phyloP scores from a whole-genome alignment of 2,113 vertebrate genomes.

The Lipophrys pholis region DNA sequence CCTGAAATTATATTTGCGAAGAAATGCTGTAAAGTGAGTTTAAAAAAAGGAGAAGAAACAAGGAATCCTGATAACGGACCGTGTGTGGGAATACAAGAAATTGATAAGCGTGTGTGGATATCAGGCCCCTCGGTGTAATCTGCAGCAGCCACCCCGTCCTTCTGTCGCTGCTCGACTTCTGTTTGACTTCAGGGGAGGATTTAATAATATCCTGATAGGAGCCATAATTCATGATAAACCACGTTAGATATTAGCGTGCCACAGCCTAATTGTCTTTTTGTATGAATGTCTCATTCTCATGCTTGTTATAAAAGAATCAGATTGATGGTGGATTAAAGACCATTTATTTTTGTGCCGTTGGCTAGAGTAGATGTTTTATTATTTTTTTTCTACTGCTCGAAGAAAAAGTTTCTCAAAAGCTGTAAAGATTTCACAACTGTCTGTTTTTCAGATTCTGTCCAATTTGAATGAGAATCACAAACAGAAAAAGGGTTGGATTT shows the following conservation, averaged over 20 bases:
- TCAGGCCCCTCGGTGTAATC: conserved; percentile 43
- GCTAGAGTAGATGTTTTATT: too few relatives aligned
- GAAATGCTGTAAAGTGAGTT: conserved; percentile 5
- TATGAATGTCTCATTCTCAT: conserved; percentile 59
- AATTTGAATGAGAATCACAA: background rate
- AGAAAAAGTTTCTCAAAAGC: too few relatives aligned
- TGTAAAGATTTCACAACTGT: background rate
- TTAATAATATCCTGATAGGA: conserved; percentile 73
- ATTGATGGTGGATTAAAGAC: background rate
- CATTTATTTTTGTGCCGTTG: background rate
- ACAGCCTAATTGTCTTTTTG: conserved; percentile 62
- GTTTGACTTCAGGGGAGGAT: conserved; percentile 75
- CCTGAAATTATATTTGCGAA: conserved; percentile 20
- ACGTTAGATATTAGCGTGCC: conserved; percentile 25
- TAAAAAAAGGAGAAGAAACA: conserved; percentile 28
- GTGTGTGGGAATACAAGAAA: background rate
- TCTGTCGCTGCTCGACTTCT: conserved; percentile 43
- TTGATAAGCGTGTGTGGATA: conserved; percentile 50
- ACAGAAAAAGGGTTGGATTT: background rate
- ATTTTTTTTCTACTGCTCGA: too few relatives aligned
- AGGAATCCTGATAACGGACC: background rate
- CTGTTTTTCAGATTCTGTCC: background rate
- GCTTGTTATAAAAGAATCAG: conserved; percentile 45
- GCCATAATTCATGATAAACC: too few relatives aligned
- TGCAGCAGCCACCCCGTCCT: conserved; percentile 57